phyloP scores from a whole-genome alignment of 1,140 invertebrate species.

The Maniola jurtina region DNA sequence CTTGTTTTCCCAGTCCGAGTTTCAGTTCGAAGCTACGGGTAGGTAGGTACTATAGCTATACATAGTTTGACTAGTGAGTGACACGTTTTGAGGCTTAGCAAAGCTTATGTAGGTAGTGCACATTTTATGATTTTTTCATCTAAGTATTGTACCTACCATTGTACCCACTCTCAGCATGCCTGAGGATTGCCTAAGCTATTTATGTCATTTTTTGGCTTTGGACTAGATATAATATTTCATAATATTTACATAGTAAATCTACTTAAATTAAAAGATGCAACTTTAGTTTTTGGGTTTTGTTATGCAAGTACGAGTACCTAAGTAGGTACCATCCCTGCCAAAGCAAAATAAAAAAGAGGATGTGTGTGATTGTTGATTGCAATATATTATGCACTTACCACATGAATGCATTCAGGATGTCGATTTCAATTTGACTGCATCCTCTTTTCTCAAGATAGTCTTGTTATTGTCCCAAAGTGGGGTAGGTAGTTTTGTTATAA shows the following conservation, averaged over 20 bases:
- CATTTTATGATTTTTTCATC: no score
- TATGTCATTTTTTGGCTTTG: no score
- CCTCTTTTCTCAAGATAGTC: conserved; percentile 70
- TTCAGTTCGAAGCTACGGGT: no score
- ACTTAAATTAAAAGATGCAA: background rate
- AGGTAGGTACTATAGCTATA: no score
- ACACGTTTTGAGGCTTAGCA: no score
- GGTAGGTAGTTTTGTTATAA: conserved; percentile 35
- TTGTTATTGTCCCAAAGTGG: conserved; percentile 57
- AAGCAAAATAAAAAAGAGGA: conserved; percentile 60
- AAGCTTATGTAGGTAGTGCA: no score
- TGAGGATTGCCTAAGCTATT: no score
- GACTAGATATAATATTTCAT: no score
- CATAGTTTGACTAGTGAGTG: no score
- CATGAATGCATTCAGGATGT: conserved; percentile 69
- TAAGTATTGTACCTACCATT: no score
- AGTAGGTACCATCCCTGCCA: conserved; percentile 50
- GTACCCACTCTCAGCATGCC: no score
- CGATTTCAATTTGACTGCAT: conserved; percentile 74
- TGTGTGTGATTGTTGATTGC: conserved; percentile 67
- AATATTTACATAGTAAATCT: background rate
- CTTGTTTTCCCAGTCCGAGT: no score
- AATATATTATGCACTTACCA: conserved; percentile 69
- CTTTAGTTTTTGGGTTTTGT: background rate
- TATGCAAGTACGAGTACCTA: background rate